A percentile compares a stretch with the other conserved stretches of the same genome.
phyloP scores from a whole-genome alignment of 2,888 invertebrate species.

The Scaptodrosophila latifasciaeformis region DNA sequence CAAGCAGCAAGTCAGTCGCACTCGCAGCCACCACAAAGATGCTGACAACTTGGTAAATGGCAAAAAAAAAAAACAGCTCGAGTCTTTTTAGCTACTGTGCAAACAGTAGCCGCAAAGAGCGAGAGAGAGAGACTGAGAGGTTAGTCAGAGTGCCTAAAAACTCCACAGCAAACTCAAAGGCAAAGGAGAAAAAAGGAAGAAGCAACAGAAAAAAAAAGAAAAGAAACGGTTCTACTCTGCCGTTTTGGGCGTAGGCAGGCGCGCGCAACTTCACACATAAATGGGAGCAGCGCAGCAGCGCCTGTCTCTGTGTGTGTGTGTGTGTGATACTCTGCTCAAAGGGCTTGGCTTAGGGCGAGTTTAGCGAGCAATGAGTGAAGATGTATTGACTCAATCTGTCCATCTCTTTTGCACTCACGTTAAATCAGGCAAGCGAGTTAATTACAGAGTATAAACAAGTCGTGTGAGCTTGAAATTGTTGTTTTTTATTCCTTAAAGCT shows the following conservation, averaged over 20 bases:
- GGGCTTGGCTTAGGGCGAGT: background rate
- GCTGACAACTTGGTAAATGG: too few relatives aligned
- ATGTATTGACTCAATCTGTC: too few relatives aligned
- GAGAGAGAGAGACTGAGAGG: background rate
- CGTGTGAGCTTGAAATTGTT: background rate
- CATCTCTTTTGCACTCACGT: too few relatives aligned
- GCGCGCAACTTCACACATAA: constrained; percentile 60
- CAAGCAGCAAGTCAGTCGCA: constrained; percentile 13
- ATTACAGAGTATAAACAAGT: background rate
- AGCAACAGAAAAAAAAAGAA: constrained; percentile 7
- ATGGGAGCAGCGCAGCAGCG: constrained; percentile 42
- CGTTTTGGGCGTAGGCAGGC: background rate
- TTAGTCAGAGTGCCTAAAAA: background rate
- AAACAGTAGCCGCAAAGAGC: background rate
- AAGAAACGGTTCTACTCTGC: background rate
- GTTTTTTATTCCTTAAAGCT: background rate
- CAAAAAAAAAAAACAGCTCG: too few relatives aligned
- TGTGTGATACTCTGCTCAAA: background rate
- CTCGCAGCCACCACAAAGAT: too few relatives aligned
- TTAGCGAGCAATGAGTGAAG: background rate
- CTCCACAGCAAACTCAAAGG: constrained; percentile 25
- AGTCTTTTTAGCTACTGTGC: background rate
- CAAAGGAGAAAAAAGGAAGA: constrained; percentile 63
- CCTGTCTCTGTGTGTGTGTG: background rate
- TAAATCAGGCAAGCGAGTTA: too few relatives aligned